Conservation (phyloP, 2,888 invertebrate genomes). For the Pherbina coryleti region DNA sequence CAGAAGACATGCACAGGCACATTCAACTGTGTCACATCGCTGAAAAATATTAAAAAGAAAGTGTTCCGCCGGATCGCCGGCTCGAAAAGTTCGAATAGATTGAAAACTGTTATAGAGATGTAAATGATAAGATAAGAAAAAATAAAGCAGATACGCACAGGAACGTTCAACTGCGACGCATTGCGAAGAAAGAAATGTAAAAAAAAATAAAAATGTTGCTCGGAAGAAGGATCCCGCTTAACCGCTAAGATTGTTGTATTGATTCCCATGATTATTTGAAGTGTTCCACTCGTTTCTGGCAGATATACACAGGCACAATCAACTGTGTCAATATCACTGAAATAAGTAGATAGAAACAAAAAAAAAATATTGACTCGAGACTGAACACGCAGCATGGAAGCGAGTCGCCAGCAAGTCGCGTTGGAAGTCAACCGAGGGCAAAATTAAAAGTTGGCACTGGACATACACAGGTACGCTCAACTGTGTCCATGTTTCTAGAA, state of each 20-base stretch:
- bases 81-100: too few species aligned
- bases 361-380: slow-evolving; percentile 41
- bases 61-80: not conserved
- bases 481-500: too few species aligned
- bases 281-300: not conserved
- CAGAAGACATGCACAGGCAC: slow-evolving; percentile 48
- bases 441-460: not conserved
- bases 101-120: too few species aligned
- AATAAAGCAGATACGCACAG: slow-evolving; percentile 50
- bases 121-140: not conserved
- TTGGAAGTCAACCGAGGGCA: slow-evolving; percentile 7
- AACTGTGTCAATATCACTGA: slow-evolving; percentile 56
- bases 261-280: not conserved
- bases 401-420: too few species aligned
- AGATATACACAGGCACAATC: slow-evolving; percentile 54
- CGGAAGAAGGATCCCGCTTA: not conserved
- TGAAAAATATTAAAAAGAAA: slow-evolving; percentile 44
- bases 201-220: not conserved
- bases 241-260: not conserved
- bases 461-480: not conserved
- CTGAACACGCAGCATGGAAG: too few species aligned
- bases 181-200: slow-evolving; percentile 50
- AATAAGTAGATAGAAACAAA: slow-evolving; percentile 46
- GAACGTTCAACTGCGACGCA: slow-evolving; percentile 58
- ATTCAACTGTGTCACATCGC: slow-evolving; percentile 51